Conservation (phyloP, 2,797 vertebrate genomes). For the Semaprochilodus insignis region DNA sequence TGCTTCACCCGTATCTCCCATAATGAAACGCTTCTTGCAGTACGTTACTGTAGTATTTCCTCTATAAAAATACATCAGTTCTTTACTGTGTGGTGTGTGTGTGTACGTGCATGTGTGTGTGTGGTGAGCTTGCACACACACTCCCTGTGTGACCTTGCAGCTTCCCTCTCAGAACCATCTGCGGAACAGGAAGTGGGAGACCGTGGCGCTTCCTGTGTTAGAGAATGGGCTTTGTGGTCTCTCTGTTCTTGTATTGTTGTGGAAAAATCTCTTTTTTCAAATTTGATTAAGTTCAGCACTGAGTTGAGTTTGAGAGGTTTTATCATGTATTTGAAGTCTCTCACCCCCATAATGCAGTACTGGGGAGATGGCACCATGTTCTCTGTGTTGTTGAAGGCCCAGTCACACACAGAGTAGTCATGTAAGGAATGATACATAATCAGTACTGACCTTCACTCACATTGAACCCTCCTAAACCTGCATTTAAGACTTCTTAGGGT, state of each 20-base stretch:
- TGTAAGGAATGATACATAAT: too few species aligned
- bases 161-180: conserved; percentile 36
- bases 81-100: not conserved
- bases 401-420: not conserved
- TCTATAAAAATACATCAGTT: too few species aligned
- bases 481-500: not conserved
- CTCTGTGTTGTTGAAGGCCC: not conserved
- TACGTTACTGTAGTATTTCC: too few species aligned
- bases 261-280: not conserved
- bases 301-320: not conserved
- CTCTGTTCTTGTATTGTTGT: conserved; percentile 20
- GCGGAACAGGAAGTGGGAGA: conserved; percentile 48
- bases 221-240: conserved; percentile 29
- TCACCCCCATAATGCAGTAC: not conserved
- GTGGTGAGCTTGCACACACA: not conserved
- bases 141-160: not conserved
- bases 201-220: conserved; percentile 61
- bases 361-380: not conserved
- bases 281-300: not conserved
- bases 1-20: too few species aligned
- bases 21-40: too few species aligned
- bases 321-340: not conserved
- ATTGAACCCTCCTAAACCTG: not conserved
- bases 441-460: too few species aligned
- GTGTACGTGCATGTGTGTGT: conserved; percentile 26